These are phyloP conservation scores for Anas bahamensis DNA, from an alignment of 2,797 vertebrate species.

Conservation along the genomic window DNA sequence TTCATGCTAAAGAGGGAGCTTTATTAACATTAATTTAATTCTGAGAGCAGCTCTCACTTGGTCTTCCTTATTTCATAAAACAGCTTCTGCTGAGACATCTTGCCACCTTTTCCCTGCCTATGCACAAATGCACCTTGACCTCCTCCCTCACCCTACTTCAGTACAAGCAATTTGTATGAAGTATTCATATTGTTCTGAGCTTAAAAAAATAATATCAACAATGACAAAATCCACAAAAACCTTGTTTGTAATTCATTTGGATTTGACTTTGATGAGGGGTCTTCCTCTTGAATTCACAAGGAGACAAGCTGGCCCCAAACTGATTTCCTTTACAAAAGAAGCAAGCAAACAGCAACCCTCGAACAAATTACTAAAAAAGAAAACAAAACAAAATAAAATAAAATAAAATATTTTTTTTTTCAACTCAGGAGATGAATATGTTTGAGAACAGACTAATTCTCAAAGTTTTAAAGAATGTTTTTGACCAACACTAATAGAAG, in stretches of 20 bases:
- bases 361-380: neutral
- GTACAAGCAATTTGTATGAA: neutral
- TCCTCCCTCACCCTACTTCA: neutral
- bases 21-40: constrained; percentile 19
- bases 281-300: neutral
- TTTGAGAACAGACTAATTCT: neutral
- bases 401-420: neutral
- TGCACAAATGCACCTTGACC: neutral
- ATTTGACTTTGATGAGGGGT: neutral
- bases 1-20: neutral
- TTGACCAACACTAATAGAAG: neutral
- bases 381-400: neutral
- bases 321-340: neutral
- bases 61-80: neutral
- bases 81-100: neutral
- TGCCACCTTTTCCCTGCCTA: neutral
- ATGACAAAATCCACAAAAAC: neutral
- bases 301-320: neutral
- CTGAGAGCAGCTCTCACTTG: neutral
- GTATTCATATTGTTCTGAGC: neutral
- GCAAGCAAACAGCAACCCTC: neutral
- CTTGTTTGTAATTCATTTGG: neutral
- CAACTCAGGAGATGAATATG: neutral
- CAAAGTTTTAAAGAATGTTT: neutral
- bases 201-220: neutral